phyloP scores from a whole-genome alignment of 2,113 vertebrate species.

The Micromys minutus region DNA sequence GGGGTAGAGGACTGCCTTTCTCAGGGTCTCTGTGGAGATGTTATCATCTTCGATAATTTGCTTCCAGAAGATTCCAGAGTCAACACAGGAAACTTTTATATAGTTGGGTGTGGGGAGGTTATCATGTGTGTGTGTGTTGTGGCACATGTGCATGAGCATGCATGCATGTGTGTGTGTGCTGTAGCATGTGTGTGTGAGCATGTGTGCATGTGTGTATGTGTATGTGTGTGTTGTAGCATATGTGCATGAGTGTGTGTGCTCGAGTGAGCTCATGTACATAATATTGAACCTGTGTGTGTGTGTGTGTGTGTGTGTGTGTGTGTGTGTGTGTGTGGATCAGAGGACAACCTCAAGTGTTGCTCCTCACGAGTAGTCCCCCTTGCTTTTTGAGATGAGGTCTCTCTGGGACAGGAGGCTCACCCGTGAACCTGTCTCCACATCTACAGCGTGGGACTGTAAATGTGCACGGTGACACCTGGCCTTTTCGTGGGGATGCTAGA shows the following conservation, averaged over 20 bases:
- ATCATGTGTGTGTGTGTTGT: no score
- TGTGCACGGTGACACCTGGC: no score
- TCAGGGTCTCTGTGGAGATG: not conserved
- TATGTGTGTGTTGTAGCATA: not conserved
- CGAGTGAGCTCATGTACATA: not conserved
- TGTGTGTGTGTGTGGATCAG: not conserved
- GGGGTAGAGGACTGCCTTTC: not conserved
- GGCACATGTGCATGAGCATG: no score
- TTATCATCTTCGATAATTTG: not conserved
- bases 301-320: not conserved
- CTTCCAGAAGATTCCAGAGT: not conserved
- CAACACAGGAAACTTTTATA: not conserved
- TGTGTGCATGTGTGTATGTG: not conserved
- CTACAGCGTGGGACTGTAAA: not conserved
- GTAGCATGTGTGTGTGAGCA: no score
- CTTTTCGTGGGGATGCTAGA: not conserved
- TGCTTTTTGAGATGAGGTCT: not conserved
- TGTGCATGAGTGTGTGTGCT: not conserved
- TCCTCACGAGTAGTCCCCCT: not conserved
- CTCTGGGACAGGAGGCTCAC: not conserved
- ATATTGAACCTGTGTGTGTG: not conserved
- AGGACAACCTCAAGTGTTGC: not conserved
- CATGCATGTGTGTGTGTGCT: no score
- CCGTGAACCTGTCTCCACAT: not conserved
- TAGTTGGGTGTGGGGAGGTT: not conserved